Evolutionary conservation across 2,888 invertebrate species (phyloP), one percentile per base, ranked within the genome.

Genomic region (Temnothorax unifasciatus): DNA sequence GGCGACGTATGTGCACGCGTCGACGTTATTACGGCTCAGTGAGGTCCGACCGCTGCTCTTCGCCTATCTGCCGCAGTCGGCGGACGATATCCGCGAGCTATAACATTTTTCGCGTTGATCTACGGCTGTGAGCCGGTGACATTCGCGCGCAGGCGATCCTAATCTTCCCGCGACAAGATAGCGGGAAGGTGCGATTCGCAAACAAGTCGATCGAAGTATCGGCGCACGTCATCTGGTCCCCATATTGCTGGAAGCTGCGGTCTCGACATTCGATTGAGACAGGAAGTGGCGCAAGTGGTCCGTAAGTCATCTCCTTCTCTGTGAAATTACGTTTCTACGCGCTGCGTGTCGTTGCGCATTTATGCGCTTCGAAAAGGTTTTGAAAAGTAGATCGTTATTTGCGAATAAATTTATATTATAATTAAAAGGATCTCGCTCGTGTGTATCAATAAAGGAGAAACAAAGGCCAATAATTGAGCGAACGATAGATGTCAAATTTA

Each of bases 1-100:
- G 61, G 59, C 66, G 64, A 71, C 64, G 66, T 87, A 79, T 71
- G 76, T 88, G 84, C 86, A 88, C 89, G 88, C 88, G 82, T 85
- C 81, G 63, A 57, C 59, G 71, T 74, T 82, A 75, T 86, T 86
- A 61, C 41, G 47, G 50, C 69, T 47, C 83, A 89, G 86, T 89
- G 54, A 21, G 18, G 66, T 66, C 52, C 25, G 68, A 47, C 76
- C 85, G 29, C 38, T 85, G 34, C 47, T 63, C 52, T 52, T 74
- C 68, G 82, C 41, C 41, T 41, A 41, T 21, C 44, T 57, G 71
- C 21, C 69, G 0, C 44, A 29, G 69, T 47, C 13, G 34, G 9
- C 15, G 38, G 64, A 52, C 57, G 34, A 18, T 34, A 5, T 64
- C 41, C 29, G 25, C 38, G 29, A 68, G 44, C 9, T 18, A 64